Base-by-base conservation (phyloP, 2,113 vertebrate genomes). In the Takifugu bimaculatus region DNA sequence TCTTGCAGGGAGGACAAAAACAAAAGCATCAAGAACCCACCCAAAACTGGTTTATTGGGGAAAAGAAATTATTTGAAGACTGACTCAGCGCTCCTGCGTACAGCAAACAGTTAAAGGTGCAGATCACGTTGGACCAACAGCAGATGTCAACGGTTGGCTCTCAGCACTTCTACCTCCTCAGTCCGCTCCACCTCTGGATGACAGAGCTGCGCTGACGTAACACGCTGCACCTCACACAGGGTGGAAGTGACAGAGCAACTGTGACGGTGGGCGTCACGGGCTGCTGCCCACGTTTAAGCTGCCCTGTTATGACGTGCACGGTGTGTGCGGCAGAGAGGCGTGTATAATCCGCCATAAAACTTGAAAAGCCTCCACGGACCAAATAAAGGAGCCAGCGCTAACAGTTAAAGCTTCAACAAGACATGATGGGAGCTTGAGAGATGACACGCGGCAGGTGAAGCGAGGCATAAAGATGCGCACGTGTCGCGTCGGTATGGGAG, bases 261-360 rank as follows among this genome's bases (percentile, higher is more conserved):
- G 75, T 55, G 61, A 77, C 29, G 29, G 29, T 6, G 29, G 29
- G 29, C 80, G 70, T 83, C 80, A 79, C 61, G 20, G 60, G 64
- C 74, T 68, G 72, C 80, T 11, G 28, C 12, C 26, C 51, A 56
- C 76, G 50, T 63, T 70, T n/a, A 57, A 64, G 51, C 51, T 57
- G 60, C 52, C 50, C 2, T 50, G 72, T 65, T n/a, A 54, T 39
- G 60, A 81, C 54, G 63, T 62, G 80, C 70, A 76, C 77, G 39
- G 48, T 54, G 70, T 61, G 42, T 64, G 69, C 78, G 72, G 78
- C 75, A 74, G 28, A 68, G 77, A 74, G 67, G 72, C 62, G 66
- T 68, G 72, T 69, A 68, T 83, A 78, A 80, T 81, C 53, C 28
- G 77, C 56, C 57, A 72, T 60, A 65, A 72, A 78, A 74, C 72